These are phyloP conservation scores for Ophraella communa DNA, from an alignment of 2,888 invertebrate genomes.

Conservation along the genomic window DNA sequence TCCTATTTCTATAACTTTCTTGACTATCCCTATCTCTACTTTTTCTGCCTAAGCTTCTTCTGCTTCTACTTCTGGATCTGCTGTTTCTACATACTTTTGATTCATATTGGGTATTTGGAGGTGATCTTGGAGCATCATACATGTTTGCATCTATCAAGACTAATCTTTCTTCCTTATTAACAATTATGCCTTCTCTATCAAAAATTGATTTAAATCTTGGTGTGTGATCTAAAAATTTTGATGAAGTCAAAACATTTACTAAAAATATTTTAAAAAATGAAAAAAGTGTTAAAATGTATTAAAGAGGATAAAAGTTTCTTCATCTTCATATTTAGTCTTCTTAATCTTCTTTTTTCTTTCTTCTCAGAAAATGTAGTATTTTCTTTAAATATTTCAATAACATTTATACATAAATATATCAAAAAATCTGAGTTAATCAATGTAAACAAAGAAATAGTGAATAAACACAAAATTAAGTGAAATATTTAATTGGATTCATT, in stretches of 20 bases:
- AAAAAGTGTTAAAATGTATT: no score
- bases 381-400: neutral
- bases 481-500: neutral
- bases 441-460: neutral
- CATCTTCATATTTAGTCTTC: neutral
- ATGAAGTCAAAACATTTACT: neutral
- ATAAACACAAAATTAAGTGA: neutral
- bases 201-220: slow-evolving; percentile 1
- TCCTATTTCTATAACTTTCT: slow-evolving; percentile 1
- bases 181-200: slow-evolving; percentile 13
- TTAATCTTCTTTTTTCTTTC: neutral
- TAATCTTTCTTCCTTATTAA: slow-evolving; percentile 8
- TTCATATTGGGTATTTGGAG: neutral
- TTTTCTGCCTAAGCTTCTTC: slow-evolving; percentile 4
- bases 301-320: no score
- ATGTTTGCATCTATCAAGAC: neutral
- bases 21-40: neutral
- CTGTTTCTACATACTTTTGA: slow-evolving; percentile 21
- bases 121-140: neutral
- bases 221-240: slow-evolving; percentile 14
- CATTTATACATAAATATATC: neutral
- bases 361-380: neutral
- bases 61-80: slow-evolving; percentile 13
- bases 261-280: neutral
- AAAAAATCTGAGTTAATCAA: neutral